Percentiles rank a stretch among this genome's conserved stretches.
Evolutionary conservation across 2,888 invertebrate species (phyloP).

Genomic region (Lathronympha strigana): DNA sequence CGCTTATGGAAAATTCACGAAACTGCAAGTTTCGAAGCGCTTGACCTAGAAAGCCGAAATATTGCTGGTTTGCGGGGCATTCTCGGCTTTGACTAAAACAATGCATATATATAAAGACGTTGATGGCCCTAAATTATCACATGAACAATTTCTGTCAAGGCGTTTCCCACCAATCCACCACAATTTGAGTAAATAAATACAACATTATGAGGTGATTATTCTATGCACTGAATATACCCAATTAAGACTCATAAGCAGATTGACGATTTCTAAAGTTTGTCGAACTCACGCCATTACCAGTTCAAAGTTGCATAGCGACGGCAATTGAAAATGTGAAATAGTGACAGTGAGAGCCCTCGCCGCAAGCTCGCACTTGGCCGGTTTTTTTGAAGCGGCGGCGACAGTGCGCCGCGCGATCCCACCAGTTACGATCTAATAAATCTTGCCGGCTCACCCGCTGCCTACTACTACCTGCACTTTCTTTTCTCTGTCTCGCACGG

Average conservation of each 20-base stretch:
- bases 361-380: conserved; percentile 39
- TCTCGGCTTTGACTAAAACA: conserved; percentile 17
- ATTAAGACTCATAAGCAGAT: conserved; percentile 20
- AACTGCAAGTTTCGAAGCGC: conserved; percentile 39
- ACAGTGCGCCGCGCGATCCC: conserved; percentile 68
- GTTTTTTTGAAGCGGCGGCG: conserved; percentile 62
- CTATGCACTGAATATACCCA: conserved; percentile 6
- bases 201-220: conserved; percentile 17
- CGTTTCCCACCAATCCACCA: not conserved
- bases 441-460: conserved; percentile 65
- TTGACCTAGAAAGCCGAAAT: conserved; percentile 37
- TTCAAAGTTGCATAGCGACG: conserved; percentile 21
- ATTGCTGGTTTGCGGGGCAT: conserved; percentile 19
- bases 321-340: conserved; percentile 21
- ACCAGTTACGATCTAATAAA: conserved; percentile 82
- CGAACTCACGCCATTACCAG: conserved; percentile 18
- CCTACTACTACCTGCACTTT: conserved; percentile 78
- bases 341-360: conserved; percentile 31
- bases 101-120: not conserved
- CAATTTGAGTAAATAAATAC: no score
- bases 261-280: conserved; percentile 26
- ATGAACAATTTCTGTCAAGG: conserved; percentile 5
- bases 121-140: conserved; percentile 5
- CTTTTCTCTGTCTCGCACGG: conserved; percentile 78
- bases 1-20: conserved; percentile 37